Percentiles rank a stretch among this genome's conserved stretches.
phyloP scores from a whole-genome alignment of 2,113 vertebrate genomes.

The Aplodontia rufa region DNA sequence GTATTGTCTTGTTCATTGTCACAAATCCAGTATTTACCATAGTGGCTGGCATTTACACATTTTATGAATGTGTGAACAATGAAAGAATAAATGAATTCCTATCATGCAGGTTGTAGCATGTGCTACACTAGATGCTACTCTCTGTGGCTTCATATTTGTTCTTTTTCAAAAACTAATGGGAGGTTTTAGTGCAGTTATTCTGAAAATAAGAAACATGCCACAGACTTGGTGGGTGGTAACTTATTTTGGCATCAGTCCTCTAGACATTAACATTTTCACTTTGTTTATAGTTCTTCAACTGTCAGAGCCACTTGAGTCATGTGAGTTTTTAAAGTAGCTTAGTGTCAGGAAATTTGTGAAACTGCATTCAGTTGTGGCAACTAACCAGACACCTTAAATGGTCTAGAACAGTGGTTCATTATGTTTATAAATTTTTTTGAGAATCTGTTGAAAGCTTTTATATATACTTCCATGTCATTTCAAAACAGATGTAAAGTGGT shows the following conservation, averaged over 20 bases:
- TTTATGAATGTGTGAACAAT: neutral
- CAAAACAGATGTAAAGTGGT: neutral
- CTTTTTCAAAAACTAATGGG: neutral
- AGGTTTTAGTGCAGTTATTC: neutral
- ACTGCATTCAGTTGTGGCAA: neutral
- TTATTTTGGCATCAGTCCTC: neutral
- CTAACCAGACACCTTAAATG: neutral
- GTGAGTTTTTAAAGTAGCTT: neutral
- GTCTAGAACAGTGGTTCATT: neutral
- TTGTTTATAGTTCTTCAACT: conserved; percentile 9
- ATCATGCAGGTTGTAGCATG: neutral
- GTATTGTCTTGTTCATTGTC: neutral
- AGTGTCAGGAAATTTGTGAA: conserved; percentile 35
- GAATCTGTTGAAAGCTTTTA: conserved; percentile 27
- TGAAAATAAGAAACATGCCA: neutral
- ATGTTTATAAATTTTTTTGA: neutral
- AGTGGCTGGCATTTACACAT: neutral
- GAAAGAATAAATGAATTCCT: neutral
- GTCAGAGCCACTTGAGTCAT: neutral
- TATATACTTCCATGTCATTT: neutral
- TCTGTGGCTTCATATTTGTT: neutral
- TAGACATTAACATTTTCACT: conserved; percentile 43
- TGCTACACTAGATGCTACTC: neutral
- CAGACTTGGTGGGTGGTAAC: neutral
- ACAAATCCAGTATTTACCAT: neutral